These are phyloP conservation scores for Crocodylus rhombifer DNA, from an alignment of 2,797 vertebrate species.

Conservation along the genomic window DNA sequence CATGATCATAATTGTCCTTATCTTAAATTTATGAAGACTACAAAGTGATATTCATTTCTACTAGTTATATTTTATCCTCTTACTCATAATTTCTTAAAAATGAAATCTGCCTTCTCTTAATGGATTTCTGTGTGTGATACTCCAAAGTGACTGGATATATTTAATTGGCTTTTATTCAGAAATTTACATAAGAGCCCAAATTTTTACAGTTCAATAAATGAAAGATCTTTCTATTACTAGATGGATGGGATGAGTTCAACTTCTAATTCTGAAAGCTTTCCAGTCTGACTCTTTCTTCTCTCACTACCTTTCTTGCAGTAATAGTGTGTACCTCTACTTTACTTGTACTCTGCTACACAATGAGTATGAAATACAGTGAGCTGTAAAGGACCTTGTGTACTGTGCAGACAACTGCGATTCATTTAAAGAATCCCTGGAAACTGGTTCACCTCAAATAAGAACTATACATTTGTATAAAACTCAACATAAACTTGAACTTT, in stretches of 20 bases:
- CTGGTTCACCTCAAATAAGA: not conserved
- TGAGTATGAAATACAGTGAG: not conserved
- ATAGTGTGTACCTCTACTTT: not conserved
- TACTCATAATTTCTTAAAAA: not conserved
- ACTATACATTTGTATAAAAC: not conserved
- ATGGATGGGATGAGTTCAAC: too few species aligned
- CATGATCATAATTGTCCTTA: not conserved
- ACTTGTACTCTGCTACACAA: not conserved
- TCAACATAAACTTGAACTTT: not conserved
- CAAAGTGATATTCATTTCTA: not conserved
- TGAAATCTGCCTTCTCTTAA: not conserved
- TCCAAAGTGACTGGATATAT: not conserved
- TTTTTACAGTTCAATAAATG: not conserved
- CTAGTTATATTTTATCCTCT: not conserved
- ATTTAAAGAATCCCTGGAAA: not conserved
- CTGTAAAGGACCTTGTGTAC: not conserved
- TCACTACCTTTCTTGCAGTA: not conserved
- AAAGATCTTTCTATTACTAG: too few species aligned
- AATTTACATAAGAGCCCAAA: fast-evolving
- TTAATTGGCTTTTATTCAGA: not conserved
- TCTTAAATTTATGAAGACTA: not conserved
- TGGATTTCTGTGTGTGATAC: not conserved
- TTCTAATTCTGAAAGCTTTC: not conserved
- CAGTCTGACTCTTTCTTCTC: not conserved
- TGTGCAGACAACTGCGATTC: not conserved